phyloP scores from a whole-genome alignment of 1,140 invertebrate species.

The Dendroctonus valens region DNA sequence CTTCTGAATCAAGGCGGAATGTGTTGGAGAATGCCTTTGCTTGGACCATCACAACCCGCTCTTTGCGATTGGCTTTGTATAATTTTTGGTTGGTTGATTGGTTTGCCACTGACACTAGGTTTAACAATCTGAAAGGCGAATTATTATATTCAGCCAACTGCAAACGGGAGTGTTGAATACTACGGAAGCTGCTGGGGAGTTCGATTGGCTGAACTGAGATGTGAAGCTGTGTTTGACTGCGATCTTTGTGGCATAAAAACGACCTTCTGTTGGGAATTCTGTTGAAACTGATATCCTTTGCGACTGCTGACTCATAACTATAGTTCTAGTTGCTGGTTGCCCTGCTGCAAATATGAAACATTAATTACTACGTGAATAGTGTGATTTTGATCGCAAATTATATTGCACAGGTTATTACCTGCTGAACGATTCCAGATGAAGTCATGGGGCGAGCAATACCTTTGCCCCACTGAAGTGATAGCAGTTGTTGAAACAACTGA shows the following conservation, averaged over 20 bases:
- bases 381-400: too few species aligned
- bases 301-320: slow-evolving; percentile 46
- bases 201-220: slow-evolving; percentile 39
- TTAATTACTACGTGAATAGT: too few species aligned
- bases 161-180: not conserved
- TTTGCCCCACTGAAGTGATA: slow-evolving; percentile 44
- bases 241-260: slow-evolving; percentile 45
- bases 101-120: slow-evolving; percentile 53
- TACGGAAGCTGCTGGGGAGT: slow-evolving; percentile 47
- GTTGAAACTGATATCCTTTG: slow-evolving; percentile 39
- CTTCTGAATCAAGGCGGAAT: slow-evolving; percentile 2
- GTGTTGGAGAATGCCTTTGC: slow-evolving; percentile 2
- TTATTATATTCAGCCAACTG: not conserved
- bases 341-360: not conserved
- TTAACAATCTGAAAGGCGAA: slow-evolving; percentile 47
- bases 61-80: slow-evolving; percentile 50
- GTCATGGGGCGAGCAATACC: slow-evolving; percentile 18
- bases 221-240: slow-evolving; percentile 38
- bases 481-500: slow-evolving; percentile 48
- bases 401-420: too few species aligned
- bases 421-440: slow-evolving; percentile 50
- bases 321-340: slow-evolving; percentile 46
- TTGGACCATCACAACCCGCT: slow-evolving; percentile 57
- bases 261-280: slow-evolving; percentile 47
- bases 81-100: slow-evolving; percentile 51